phyloP scores from a whole-genome alignment of 2,888 invertebrate species.

The Lasioglossum lativentre region DNA sequence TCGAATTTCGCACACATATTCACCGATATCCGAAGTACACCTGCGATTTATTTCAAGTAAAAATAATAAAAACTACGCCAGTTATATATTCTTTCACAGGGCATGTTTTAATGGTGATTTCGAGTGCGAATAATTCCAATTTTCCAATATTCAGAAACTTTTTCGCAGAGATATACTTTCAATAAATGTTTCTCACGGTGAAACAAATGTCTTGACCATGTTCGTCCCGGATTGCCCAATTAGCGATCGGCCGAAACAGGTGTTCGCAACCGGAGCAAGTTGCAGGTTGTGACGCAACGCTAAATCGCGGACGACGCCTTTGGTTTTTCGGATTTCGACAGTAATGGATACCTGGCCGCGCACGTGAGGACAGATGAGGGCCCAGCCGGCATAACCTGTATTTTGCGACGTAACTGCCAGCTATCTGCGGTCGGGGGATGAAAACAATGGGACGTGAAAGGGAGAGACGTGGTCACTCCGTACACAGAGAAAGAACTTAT shows the following conservation, averaged over 20 bases:
- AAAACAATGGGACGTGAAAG: slow-evolving; percentile 24
- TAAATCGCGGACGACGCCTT: slow-evolving; percentile 16
- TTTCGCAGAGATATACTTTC: neutral
- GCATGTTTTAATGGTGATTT: too few relatives aligned
- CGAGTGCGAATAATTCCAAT: too few relatives aligned
- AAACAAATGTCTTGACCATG: neutral
- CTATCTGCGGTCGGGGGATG: slow-evolving; percentile 25
- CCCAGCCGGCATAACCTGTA: slow-evolving; percentile 53
- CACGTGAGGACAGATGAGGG: slow-evolving; percentile 38
- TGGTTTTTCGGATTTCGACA: slow-evolving; percentile 13
- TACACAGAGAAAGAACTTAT: neutral
- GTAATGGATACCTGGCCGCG: slow-evolving; percentile 17
- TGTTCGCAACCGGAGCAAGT: slow-evolving; percentile 6
- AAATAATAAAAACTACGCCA: too few relatives aligned
- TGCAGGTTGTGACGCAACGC: neutral
- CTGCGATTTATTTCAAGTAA: too few relatives aligned
- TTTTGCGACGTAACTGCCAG: slow-evolving; percentile 53
- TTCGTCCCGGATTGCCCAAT: slow-evolving; percentile 4
- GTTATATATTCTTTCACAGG: too few relatives aligned
- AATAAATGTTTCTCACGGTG: neutral
- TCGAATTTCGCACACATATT: too few relatives aligned
- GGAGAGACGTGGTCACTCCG: neutral
- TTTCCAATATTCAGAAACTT: too few relatives aligned
- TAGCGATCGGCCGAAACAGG: slow-evolving; percentile 6
- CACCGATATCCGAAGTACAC: too few relatives aligned